phyloP scores from a whole-genome alignment of 2,113 vertebrate species.

The Vanacampus margaritifer region DNA sequence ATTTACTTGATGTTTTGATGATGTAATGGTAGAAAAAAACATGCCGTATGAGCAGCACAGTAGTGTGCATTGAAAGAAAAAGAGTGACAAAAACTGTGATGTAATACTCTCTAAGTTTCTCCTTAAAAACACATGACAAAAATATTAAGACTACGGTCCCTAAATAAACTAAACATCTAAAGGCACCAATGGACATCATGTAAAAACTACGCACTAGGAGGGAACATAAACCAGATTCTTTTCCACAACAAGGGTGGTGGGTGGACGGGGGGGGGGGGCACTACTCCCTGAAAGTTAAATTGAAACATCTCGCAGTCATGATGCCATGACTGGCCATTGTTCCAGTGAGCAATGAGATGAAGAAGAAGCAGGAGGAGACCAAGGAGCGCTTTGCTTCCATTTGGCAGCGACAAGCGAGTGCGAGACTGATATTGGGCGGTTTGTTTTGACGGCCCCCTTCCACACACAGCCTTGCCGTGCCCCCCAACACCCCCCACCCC shows the following conservation, averaged over 20 bases:
- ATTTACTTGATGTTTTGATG: too few relatives aligned
- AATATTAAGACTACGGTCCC: too few relatives aligned
- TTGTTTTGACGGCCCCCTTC: constrained; percentile 65
- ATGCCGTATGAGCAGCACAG: too few relatives aligned
- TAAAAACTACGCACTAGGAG: not conserved
- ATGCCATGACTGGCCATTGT: constrained; percentile 61
- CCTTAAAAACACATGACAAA: too few relatives aligned
- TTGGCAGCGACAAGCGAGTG: constrained; percentile 59
- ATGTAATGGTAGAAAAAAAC: too few relatives aligned
- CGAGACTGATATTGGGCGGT: constrained; percentile 67
- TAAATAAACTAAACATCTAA: too few relatives aligned
- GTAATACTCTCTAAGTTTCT: too few relatives aligned
- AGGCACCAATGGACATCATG: not conserved
- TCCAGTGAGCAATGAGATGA: constrained; percentile 42
- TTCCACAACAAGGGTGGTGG: not conserved
- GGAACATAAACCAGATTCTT: not conserved
- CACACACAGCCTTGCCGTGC: constrained; percentile 30
- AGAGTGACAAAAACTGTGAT: too few relatives aligned
- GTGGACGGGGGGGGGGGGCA: not conserved
- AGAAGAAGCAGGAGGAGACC: constrained; percentile 47
- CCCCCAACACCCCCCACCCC: constrained; percentile 18
- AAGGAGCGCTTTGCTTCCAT: constrained; percentile 50
- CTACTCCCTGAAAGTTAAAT: constrained; percentile 52
- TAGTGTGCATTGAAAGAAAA: too few relatives aligned
- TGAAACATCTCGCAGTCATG: constrained; percentile 70